These are phyloP conservation scores for Epizoanthus fatuus DNA, from an alignment of 92 coral and sea anemone species.

Conservation along the genomic window DNA sequence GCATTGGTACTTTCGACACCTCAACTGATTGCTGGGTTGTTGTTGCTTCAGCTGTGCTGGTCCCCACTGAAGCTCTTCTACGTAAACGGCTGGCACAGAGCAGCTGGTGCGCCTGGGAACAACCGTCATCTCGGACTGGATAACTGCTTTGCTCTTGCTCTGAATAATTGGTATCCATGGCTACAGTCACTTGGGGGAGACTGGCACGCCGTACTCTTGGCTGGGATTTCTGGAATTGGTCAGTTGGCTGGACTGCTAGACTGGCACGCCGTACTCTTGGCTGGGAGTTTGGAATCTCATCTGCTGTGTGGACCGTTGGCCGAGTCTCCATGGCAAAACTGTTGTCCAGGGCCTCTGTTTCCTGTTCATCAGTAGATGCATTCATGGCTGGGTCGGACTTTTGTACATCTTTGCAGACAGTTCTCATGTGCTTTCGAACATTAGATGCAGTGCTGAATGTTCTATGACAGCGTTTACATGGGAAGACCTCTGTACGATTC, in stretches of 20 bases:
- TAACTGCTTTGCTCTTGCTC: neutral
- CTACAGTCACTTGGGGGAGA: no score
- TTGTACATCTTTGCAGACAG: neutral
- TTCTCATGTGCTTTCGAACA: constrained; percentile 15
- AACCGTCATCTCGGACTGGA: neutral
- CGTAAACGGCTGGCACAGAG: neutral
- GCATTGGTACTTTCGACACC: no score
- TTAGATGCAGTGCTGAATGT: constrained; percentile 21
- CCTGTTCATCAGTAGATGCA: neutral
- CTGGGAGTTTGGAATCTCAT: neutral
- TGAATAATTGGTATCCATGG: neutral
- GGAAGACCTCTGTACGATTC: no score
- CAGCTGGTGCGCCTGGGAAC: neutral
- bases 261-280: neutral
- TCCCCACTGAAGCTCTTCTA: neutral
- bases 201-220: no score
- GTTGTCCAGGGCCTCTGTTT: neutral
- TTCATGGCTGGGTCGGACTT: neutral
- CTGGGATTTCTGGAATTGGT: no score
- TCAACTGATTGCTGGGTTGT: no score
- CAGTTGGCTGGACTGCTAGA: no score
- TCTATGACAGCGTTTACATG: constrained; percentile 8
- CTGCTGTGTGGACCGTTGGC: neutral
- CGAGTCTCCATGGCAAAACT: neutral
- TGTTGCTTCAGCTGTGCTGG: neutral